A percentile compares a stretch with the other conserved stretches of the same genome.
Evolutionary conservation across 53 echinoderm and acorn worm genomes (phyloP).

Genomic region (Zoroaster sp.): DNA sequence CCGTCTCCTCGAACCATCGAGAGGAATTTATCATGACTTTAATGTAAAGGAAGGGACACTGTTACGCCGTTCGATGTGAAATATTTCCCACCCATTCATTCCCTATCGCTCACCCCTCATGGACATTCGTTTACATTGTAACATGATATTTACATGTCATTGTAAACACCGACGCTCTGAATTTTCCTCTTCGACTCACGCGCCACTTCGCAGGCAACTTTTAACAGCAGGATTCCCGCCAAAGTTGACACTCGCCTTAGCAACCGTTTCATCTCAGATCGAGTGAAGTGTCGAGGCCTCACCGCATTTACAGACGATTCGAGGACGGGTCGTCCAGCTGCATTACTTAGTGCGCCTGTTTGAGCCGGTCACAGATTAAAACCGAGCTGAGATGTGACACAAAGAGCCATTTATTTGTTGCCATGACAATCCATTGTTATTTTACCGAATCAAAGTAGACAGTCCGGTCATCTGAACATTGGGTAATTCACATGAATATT

Average conservation of each 20-base stretch:
- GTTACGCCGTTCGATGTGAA: neutral
- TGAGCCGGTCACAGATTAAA: neutral
- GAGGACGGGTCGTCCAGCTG: neutral
- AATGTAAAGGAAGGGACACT: neutral
- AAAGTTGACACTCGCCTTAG: neutral
- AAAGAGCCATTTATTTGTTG: neutral
- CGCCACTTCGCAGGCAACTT: neutral
- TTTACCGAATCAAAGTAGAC: neutral
- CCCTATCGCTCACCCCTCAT: neutral
- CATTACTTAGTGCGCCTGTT: conserved; percentile 4
- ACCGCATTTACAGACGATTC: no score
- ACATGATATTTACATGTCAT: neutral
- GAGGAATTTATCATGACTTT: neutral
- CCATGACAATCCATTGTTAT: neutral
- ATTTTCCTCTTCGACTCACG: neutral
- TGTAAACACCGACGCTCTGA: neutral
- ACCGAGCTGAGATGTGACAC: conserved; percentile 6
- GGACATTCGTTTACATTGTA: neutral
- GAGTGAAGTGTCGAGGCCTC: neutral
- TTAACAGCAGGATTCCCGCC: neutral
- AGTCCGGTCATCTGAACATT: neutral
- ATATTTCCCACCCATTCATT: neutral
- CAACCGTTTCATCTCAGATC: neutral
- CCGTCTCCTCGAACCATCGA: neutral
- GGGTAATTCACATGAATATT: conserved; percentile 6